Conservation (phyloP, 2,888 invertebrate species). For the Mimachlamys varia region DNA sequence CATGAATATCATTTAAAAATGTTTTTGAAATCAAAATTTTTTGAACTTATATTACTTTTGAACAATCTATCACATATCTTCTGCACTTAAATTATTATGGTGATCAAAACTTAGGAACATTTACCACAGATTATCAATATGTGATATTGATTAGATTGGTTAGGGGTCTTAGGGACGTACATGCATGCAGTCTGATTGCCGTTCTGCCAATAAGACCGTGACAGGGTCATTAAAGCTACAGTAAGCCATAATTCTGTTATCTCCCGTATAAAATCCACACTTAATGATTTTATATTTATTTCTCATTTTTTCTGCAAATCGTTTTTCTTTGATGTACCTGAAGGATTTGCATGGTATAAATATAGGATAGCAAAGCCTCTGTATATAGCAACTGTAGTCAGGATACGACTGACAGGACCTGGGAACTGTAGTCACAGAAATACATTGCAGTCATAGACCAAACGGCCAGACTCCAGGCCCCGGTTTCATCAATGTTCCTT, state of each 20-base stretch:
- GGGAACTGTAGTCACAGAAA: too few relatives aligned
- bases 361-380: not conserved
- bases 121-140: not conserved
- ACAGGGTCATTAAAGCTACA: not conserved
- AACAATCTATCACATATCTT: not conserved
- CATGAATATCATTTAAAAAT: too few relatives aligned
- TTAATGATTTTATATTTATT: slow-evolving; percentile 31
- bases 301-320: slow-evolving; percentile 4
- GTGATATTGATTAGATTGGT: not conserved
- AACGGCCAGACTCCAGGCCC: too few relatives aligned
- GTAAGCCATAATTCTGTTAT: slow-evolving; percentile 24
- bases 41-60: too few relatives aligned
- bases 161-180: not conserved
- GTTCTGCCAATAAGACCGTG: not conserved
- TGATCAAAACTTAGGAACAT: not conserved
- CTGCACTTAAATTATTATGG: not conserved
- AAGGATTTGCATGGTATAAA: not conserved
- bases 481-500: too few relatives aligned
- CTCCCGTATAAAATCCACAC: not conserved
- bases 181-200: not conserved
- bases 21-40: too few relatives aligned
- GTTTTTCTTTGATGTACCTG: not conserved
- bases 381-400: not conserved
- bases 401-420: too few relatives aligned
- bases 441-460: too few relatives aligned